Evolutionary conservation across 2,113 vertebrate genomes (phyloP).

Genomic region (Notechis scutatus): DNA sequence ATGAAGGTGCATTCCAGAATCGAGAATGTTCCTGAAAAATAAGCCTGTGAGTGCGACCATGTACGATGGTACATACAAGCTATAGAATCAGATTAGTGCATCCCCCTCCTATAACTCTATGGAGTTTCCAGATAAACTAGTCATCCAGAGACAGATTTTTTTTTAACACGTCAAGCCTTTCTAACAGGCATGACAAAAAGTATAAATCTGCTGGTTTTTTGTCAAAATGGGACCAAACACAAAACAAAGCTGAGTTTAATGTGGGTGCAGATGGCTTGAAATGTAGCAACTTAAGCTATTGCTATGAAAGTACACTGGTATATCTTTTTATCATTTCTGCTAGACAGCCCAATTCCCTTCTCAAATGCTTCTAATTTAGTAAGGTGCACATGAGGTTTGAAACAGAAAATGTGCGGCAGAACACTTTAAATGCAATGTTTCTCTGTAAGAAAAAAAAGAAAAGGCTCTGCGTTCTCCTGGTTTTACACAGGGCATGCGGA

Average conservation of each 20-base stretch:
- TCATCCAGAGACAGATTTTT: background rate
- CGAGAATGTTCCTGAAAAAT: background rate
- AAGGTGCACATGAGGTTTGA: conserved; percentile 45
- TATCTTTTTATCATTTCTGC: conserved; percentile 35
- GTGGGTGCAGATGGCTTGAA: conserved; percentile 40
- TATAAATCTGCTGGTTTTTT: background rate
- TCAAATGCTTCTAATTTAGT: conserved; percentile 55
- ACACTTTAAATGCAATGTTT: conserved; percentile 49
- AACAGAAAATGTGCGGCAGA: conserved; percentile 43
- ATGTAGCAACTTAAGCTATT: conserved; percentile 40
- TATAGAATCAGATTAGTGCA: background rate
- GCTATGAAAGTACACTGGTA: background rate
- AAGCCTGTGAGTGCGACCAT: background rate
- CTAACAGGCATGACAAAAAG: background rate
- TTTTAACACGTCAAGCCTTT: background rate
- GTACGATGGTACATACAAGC: background rate
- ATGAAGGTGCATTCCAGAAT: background rate
- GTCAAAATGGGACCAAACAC: background rate
- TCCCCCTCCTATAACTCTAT: background rate
- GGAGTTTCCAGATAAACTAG: background rate
- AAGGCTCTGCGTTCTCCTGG: background rate
- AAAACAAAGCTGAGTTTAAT: background rate
- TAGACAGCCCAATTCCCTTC: conserved; percentile 51
- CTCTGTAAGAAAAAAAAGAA: conserved; percentile 39
- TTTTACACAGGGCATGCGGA: conserved; percentile 36